Evolutionary conservation across 2,113 vertebrate genomes (phyloP).

Genomic region (Urocynchramus pylzowi): DNA sequence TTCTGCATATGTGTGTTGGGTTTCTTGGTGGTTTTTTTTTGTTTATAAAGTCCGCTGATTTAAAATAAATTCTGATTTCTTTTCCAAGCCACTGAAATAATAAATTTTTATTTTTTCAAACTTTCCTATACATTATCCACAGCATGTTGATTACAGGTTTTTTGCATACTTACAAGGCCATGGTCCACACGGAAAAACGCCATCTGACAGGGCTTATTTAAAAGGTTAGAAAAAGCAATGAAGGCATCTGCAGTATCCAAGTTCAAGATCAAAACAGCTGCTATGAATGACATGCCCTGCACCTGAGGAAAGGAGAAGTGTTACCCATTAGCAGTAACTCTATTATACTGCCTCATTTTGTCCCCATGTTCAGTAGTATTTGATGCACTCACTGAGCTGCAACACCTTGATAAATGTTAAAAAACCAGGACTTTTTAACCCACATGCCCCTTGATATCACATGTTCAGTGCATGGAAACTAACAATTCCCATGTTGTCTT

Average conservation of each 20-base stretch:
- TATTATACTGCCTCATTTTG: not conserved
- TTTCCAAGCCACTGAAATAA: not conserved
- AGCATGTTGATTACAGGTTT: not conserved
- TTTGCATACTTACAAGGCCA: conserved; percentile 87
- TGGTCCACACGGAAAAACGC: conserved; percentile 97
- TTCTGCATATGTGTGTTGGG: no score
- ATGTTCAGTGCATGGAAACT: not conserved
- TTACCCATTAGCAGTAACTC: not conserved
- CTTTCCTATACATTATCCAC: not conserved
- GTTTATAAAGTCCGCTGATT: not conserved
- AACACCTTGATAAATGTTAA: not conserved
- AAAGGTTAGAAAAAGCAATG: conserved; percentile 93
- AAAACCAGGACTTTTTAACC: not conserved
- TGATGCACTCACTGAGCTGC: not conserved
- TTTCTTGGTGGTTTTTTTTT: no score
- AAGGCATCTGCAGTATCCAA: conserved; percentile 94
- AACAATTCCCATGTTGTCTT: not conserved
- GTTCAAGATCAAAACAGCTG: conserved; percentile 92
- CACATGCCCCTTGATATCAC: not conserved
- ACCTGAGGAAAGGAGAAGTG: conserved; percentile 75
- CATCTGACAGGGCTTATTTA: conserved; percentile 98
- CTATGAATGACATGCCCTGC: conserved; percentile 97
- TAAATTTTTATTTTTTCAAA: not conserved
- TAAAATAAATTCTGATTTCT: not conserved
- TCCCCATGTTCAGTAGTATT: not conserved